Evolutionary conservation across 2,888 invertebrate species (phyloP), one percentile per base, ranked within the genome.

Genomic region (Uloborus plumipes): DNA sequence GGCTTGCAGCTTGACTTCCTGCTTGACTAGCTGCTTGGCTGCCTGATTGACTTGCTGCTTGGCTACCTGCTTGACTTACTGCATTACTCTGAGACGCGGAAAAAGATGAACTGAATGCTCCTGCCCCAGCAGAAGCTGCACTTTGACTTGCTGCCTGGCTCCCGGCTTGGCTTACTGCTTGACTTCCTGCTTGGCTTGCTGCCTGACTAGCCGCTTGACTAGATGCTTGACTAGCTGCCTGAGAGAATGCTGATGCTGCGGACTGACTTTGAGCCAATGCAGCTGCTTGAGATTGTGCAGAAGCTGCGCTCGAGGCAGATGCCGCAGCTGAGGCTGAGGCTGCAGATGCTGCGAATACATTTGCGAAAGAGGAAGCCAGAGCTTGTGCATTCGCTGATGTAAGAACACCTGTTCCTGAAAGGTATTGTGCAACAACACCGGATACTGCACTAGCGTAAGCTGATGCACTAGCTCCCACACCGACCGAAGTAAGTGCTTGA

Each of bases 101-200:
- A 14, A 22, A 51, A 15, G 51, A 51, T 18, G 39, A 47, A 39
- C 58, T 39, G 3, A 3, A 1, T 16, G 58, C 62, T 51, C 15
- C n/a, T 0, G 16, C 20, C 0, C 7, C 20, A 14, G 50, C 62
- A n/a, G n/a, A n/a, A n/a, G n/a, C n/a, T n/a, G n/a, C n/a, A n/a
- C n/a, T n/a, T 22, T 62, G 31, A 16, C 71, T 71, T 1, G 39
- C 51, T 0, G 64, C 64, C 51, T 72, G 62, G 31, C 72, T 72
- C 50, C 18, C 53, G 2, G 74, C 31, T 64, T 64, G 64, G 15
- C n/a, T 11, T 16, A 15, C 39, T 16, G n/a, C 31, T n/a, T 7
- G 0, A 3, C 3, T 3, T 26, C 26, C 26, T 3, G 2, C 2
- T 64, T 16, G 39, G 13, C 15, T 4, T 16, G 16, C 31, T 7